These are phyloP conservation scores for Scarus forsteni DNA, from an alignment of 2,797 vertebrate genomes.

Conservation along the genomic window DNA sequence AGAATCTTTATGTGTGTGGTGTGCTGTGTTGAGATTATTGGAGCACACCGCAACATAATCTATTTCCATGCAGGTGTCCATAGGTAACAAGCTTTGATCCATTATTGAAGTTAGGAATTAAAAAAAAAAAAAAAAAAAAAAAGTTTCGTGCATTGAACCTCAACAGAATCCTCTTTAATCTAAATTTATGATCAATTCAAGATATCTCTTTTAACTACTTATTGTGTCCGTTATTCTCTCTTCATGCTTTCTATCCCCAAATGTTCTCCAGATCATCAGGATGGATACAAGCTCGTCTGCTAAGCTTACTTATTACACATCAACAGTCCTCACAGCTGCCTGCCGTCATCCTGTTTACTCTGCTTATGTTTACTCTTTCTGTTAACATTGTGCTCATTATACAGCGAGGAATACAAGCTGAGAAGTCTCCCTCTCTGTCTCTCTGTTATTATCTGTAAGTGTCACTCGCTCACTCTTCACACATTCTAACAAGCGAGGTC, in stretches of 20 bases:
- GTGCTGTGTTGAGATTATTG: too few species aligned
- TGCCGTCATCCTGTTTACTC: conserved; percentile 54
- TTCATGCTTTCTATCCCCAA: conserved; percentile 1
- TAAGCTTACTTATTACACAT: conserved; percentile 48
- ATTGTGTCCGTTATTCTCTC: conserved; percentile 14
- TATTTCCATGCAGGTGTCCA: too few species aligned
- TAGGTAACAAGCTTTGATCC: too few species aligned
- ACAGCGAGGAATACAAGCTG: conserved; percentile 48
- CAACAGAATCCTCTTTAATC: too few species aligned
- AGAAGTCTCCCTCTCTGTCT: conserved; percentile 23
- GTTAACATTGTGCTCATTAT: conserved; percentile 74
- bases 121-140: too few species aligned
- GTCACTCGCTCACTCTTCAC: conserved; percentile 52
- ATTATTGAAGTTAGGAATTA: too few species aligned
- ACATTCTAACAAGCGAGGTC: conserved; percentile 40
- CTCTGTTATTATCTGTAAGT: conserved; percentile 10
- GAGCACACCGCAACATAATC: too few species aligned
- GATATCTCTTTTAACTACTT: conserved; percentile 6
- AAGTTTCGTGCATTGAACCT: too few species aligned
- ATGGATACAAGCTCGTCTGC: conserved; percentile 5
- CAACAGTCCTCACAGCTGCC: conserved; percentile 46
- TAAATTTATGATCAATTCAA: background rate
- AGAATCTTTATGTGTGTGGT: too few species aligned
- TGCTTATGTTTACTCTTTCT: conserved; percentile 66
- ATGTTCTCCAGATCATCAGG: conserved; percentile 19